phyloP scores from a whole-genome alignment of 2,113 vertebrate species.

The Tachycineta bicolor region DNA sequence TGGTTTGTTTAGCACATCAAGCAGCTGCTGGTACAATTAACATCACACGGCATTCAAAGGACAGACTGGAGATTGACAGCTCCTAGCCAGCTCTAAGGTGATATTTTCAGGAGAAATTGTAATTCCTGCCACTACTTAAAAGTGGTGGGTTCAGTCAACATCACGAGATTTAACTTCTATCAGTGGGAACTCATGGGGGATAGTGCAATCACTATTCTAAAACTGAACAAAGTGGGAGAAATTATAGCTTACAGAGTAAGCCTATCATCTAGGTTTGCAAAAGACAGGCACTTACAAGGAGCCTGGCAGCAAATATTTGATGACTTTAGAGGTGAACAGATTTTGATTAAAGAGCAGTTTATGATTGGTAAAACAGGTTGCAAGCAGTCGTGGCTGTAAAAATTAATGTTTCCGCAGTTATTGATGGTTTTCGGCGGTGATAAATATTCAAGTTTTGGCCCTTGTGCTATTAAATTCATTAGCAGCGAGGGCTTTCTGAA shows the following conservation, averaged over 20 bases:
- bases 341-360: constrained; percentile 59
- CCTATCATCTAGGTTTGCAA: constrained; percentile 5
- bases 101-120: not conserved
- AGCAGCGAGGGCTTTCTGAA: constrained; percentile 33
- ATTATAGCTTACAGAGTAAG: not conserved
- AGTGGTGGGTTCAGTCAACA: constrained; percentile 24
- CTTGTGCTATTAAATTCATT: constrained; percentile 48
- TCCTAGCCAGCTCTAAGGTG: not conserved
- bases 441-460: constrained; percentile 48
- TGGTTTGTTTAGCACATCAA: not conserved
- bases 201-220: not conserved
- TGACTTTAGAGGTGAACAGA: constrained; percentile 47
- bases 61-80: not conserved
- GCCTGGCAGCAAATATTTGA: constrained; percentile 29
- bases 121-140: constrained; percentile 34
- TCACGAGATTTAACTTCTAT: not conserved
- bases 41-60: not conserved
- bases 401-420: constrained; percentile 44
- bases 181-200: not conserved
- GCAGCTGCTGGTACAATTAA: not conserved
- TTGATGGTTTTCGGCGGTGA: not conserved
- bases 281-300: constrained; percentile 7
- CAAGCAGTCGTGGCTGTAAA: not conserved
- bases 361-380: constrained; percentile 37
- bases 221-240: not conserved